Evolutionary conservation across 2,888 invertebrate genomes (phyloP).

Genomic region (Arge pagana): DNA sequence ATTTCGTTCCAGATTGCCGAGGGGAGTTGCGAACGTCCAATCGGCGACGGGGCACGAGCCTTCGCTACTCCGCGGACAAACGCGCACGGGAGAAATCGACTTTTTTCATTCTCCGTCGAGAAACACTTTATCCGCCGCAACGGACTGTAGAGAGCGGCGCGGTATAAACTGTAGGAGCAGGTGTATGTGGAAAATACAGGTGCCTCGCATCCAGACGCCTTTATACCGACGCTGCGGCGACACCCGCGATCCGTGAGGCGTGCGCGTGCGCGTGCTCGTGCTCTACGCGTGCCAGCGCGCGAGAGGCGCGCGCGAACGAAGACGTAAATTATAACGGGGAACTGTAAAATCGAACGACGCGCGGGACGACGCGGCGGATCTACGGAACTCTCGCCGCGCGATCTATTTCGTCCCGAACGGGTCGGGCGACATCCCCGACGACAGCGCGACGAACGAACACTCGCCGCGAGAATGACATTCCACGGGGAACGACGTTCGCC

Average conservation of each 20-base stretch:
- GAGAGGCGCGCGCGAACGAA: conserved; percentile 27
- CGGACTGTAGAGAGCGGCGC: conserved; percentile 4
- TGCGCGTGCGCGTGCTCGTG: conserved; percentile 29
- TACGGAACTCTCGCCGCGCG: no score
- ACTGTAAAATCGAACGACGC: conserved; percentile 40
- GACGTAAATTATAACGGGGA: conserved; percentile 43
- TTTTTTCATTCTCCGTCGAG: no score
- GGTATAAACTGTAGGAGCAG: conserved; percentile 36
- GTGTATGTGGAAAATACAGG: conserved; percentile 48
- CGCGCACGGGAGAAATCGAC: no score
- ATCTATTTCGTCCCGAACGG: no score
- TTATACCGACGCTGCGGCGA: conserved; percentile 24
- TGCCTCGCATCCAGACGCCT: conserved; percentile 35
- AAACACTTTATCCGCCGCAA: not conserved
- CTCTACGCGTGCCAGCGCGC: conserved; percentile 25
- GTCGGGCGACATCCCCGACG: no score
- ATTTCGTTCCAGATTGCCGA: no score
- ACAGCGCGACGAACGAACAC: conserved; percentile 35
- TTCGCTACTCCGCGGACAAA: no score
- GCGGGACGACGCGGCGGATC: no score
- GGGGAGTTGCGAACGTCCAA: no score
- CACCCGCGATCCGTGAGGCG: conserved; percentile 2
- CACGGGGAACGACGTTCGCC: conserved; percentile 4
- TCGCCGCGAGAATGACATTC: conserved; percentile 23
- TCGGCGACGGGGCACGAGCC: no score